phyloP scores from a whole-genome alignment of 2,797 vertebrate species.

The Prunella strophiata region DNA sequence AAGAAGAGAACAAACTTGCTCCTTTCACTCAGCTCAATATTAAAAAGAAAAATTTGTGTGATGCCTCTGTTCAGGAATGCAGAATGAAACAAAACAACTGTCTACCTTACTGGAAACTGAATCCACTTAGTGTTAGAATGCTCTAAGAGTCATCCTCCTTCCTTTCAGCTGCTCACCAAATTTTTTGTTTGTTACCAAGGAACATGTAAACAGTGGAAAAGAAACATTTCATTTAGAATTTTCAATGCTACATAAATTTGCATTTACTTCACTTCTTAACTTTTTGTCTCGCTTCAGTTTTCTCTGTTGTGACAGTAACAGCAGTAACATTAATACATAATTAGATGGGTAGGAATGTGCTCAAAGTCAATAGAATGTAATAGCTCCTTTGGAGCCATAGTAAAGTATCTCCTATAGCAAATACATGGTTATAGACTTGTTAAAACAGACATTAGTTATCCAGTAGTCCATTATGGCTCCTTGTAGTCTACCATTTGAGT shows the following conservation, averaged over 20 bases:
- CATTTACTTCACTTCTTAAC: constrained; percentile 3
- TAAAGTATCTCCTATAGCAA: constrained; percentile 69
- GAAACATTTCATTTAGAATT: not conserved
- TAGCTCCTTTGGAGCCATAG: constrained; percentile 71
- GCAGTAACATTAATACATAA: constrained; percentile 42
- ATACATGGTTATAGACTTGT: constrained; percentile 79
- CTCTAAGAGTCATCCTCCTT: not conserved
- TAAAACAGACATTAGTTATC: constrained; percentile 80
- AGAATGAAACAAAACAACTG: constrained; percentile 4
- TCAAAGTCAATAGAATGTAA: constrained; percentile 58
- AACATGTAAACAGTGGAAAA: not conserved
- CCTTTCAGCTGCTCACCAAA: not conserved
- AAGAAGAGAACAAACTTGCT: not conserved
- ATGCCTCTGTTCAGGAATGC: not conserved
- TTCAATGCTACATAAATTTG: not conserved
- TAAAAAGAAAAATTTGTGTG: not conserved
- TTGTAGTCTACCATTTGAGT: constrained; percentile 74
- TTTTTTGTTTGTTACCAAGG: not conserved
- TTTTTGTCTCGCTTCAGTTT: not conserved
- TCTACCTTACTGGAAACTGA: not conserved
- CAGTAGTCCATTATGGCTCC: constrained; percentile 78
- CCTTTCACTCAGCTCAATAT: not conserved
- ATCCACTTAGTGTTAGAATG: not conserved
- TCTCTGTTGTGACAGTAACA: constrained; percentile 51
- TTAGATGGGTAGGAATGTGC: constrained; percentile 48